Conservation (phyloP, 2,797 vertebrate genomes). For the Trachurus trachurus region DNA sequence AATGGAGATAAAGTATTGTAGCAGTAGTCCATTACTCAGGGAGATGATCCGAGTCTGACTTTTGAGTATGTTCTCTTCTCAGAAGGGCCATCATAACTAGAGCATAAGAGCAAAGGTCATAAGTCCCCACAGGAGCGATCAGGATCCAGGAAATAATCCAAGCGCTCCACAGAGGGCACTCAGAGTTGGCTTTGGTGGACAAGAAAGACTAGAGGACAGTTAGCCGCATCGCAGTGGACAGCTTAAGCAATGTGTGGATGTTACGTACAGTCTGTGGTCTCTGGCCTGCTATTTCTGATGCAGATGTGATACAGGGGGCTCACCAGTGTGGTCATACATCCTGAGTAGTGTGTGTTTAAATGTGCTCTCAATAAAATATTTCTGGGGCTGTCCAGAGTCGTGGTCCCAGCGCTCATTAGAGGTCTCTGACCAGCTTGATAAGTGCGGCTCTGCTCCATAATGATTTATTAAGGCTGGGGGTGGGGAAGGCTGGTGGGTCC, state of each 20-base stretch:
- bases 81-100: conserved; percentile 72
- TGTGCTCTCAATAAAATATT: conserved; percentile 87
- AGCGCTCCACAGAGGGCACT: conserved; percentile 67
- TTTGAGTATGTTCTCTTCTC: conserved; percentile 52
- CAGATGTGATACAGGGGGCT: conserved; percentile 67
- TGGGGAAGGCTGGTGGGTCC: conserved; percentile 75
- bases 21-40: conserved; percentile 49
- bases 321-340: conserved; percentile 72
- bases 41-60: conserved; percentile 54
- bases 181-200: conserved; percentile 44
- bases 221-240: conserved; percentile 37
- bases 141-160: conserved; percentile 66
- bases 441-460: conserved; percentile 83
- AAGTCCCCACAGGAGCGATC: conserved; percentile 64
- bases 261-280: conserved; percentile 37
- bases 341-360: conserved; percentile 82
- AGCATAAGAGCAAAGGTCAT: conserved; percentile 74
- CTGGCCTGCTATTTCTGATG: conserved; percentile 72
- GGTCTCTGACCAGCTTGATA: conserved; percentile 83
- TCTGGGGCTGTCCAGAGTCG: conserved; percentile 74
- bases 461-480: conserved; percentile 87
- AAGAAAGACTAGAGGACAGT: conserved; percentile 44
- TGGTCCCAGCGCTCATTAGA: conserved; percentile 84
- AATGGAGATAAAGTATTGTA: conserved; percentile 24
- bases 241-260: conserved; percentile 44